A percentile compares a stretch with the other conserved stretches of the same genome.
These are phyloP conservation scores for Delichon dasypus DNA, from an alignment of 2,797 vertebrate species.

Conservation along the genomic window DNA sequence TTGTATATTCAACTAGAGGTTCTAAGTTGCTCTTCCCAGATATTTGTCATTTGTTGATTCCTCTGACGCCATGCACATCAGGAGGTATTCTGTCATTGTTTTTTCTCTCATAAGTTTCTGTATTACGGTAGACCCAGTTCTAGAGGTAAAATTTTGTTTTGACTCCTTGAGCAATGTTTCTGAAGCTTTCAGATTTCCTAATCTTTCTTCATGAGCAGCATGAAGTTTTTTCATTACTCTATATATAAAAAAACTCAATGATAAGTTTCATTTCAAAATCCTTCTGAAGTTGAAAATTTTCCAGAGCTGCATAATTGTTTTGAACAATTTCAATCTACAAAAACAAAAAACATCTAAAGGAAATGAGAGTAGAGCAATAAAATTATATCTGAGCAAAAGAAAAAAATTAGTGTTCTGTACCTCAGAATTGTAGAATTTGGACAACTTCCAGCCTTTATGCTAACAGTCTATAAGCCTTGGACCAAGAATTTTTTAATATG, in stretches of 20 bases:
- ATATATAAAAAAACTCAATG: neutral
- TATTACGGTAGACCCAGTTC: neutral
- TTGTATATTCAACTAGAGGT: neutral
- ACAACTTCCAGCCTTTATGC: neutral
- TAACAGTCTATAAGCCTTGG: neutral
- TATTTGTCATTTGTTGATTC: neutral
- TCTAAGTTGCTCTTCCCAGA: neutral
- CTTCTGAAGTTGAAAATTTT: neutral
- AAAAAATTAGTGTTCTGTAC: neutral
- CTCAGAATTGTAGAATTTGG: neutral
- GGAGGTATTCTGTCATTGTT: neutral
- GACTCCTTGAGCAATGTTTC: neutral
- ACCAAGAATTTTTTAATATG: neutral
- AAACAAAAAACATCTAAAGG: neutral
- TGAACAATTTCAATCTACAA: neutral
- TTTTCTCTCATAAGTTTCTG: neutral
- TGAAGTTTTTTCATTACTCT: neutral
- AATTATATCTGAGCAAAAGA: neutral
- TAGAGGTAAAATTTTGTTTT: neutral
- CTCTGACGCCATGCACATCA: neutral
- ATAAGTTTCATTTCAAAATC: neutral
- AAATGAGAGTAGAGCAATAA: neutral
- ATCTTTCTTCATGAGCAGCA: neutral
- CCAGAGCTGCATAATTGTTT: neutral
- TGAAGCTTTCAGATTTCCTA: neutral